A percentile compares a stretch with the other conserved stretches of the same genome.
Evolutionary conservation across 2,888 invertebrate genomes (phyloP).

Genomic region (Philhelius pedissequus): DNA sequence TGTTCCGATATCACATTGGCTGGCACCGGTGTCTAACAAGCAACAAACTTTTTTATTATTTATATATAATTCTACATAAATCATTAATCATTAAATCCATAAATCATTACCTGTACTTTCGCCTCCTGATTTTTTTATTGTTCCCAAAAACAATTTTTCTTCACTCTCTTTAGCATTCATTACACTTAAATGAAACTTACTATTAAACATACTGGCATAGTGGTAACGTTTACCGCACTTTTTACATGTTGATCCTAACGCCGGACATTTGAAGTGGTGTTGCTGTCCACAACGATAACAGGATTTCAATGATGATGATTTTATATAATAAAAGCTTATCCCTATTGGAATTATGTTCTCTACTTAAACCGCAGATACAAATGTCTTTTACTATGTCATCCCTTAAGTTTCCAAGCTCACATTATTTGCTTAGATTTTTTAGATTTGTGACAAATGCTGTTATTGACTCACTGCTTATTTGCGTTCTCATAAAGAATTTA

Average conservation of each 20-base stretch:
- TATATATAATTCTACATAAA: not conserved
- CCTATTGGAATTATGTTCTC: not conserved
- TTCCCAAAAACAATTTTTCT: conserved; percentile 17
- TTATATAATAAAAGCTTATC: not conserved
- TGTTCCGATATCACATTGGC: not conserved
- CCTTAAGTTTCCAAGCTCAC: conserved; percentile 9
- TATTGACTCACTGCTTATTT: conserved; percentile 22
- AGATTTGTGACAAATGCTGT: conserved; percentile 29
- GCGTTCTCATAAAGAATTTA: conserved; percentile 19
- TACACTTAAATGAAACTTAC: not conserved
- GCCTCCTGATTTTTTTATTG: not conserved
- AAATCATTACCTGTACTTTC: not conserved
- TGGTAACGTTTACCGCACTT: conserved; percentile 1
- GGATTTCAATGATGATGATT: not conserved
- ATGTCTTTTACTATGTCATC: not conserved
- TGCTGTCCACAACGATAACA: not conserved
- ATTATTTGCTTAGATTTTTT: conserved; percentile 34
- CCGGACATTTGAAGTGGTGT: conserved; percentile 16
- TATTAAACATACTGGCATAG: not conserved
- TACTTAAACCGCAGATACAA: not conserved
- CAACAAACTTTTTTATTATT: conserved; percentile 12
- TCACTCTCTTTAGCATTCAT: conserved; percentile 2
- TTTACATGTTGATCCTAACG: not conserved
- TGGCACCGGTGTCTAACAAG: not conserved
- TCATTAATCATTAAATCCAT: too few relatives aligned